Base-by-base conservation (phyloP, 2,113 vertebrate genomes). In the Tringa solitaria region DNA sequence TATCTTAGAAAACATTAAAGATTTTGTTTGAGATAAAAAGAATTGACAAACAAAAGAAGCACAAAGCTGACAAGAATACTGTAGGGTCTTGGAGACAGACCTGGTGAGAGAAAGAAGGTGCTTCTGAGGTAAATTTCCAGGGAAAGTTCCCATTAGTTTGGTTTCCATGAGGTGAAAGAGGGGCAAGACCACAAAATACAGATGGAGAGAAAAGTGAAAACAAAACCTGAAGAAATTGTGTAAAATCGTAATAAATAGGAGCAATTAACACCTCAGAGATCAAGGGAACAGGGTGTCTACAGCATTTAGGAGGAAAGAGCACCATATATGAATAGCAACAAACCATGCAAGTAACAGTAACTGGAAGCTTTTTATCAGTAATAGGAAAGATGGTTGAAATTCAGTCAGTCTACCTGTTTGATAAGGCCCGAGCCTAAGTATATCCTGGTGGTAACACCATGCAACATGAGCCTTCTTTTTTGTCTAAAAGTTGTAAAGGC, bases 11-110 rank as follows among this genome's bases (percentile, higher is more conserved):
- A 85, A 93, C 80, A 89, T 69, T 91, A 82, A 84, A 96, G 65
- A 84, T 82, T 91, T 87, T 95, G 63, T 94, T 87, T 65, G 37
- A 94, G 76, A 93, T 86, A 82, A 90, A 93, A 94, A 81, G 59
- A 89, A 60, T 81, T 89, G 83, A 93, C 68, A 89, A 96, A 85
- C 35, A 90, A 94, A 93, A 89, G 82, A 77, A 87, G 81, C 26
- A 75, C 37, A 91, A 4, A 75, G 89, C 56, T 73, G 86, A 79
- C 51, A 92, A 75, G 70, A 74, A 67, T 56, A 88, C 43, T 76
- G 63, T 35, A 74, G 64, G 35, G 64, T 79, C 61, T 73, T 79
- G 41, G 37, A 91, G 50, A 76, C 14, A 92, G 53, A 69, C 28
- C 20, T 64, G 28, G 45, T 45, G 56, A 87, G 51, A 87, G 53